Evolutionary conservation across 2,113 vertebrate species (phyloP).

Genomic region (Acanthochromis polyacanthus): DNA sequence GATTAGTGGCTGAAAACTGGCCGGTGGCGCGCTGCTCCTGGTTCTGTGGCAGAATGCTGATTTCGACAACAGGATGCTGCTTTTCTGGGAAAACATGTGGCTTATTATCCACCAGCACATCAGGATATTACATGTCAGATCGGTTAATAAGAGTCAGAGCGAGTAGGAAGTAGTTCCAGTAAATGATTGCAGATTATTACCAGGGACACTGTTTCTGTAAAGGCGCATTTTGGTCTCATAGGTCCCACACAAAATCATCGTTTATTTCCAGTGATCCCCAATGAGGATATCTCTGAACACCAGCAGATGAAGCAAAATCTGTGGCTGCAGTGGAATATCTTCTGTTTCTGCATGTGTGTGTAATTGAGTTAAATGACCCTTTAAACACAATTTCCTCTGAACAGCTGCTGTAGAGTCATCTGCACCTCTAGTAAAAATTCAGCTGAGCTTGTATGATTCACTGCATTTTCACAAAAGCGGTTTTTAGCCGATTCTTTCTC

Average conservation of each 20-base stretch:
- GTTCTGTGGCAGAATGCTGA: not conserved
- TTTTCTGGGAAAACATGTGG: not conserved
- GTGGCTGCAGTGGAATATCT: constrained; percentile 1
- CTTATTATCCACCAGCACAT: not conserved
- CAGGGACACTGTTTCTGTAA: not conserved
- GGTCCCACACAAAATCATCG: not conserved
- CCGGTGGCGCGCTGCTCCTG: not conserved
- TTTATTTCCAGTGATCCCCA: not conserved
- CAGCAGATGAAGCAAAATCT: constrained; percentile 11
- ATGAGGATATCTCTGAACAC: not conserved
- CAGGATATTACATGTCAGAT: not conserved
- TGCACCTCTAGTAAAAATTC: not conserved
- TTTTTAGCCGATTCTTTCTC: not conserved
- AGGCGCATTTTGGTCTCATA: not conserved
- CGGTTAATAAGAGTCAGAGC: not conserved
- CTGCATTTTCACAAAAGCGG: not conserved
- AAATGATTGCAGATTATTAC: not conserved
- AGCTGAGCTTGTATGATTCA: constrained; percentile 7
- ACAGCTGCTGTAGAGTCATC: constrained; percentile 31
- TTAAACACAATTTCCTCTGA: constrained; percentile 21
- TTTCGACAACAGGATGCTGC: not conserved
- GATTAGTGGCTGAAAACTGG: constrained; percentile 11
- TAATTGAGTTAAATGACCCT: constrained; percentile 28
- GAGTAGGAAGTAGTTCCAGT: not conserved
- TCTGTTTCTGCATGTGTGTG: not conserved